A percentile compares a stretch with the other conserved stretches of the same genome.
phyloP scores from a whole-genome alignment of 2,888 invertebrate species.

The Eupithecia vulgata region DNA sequence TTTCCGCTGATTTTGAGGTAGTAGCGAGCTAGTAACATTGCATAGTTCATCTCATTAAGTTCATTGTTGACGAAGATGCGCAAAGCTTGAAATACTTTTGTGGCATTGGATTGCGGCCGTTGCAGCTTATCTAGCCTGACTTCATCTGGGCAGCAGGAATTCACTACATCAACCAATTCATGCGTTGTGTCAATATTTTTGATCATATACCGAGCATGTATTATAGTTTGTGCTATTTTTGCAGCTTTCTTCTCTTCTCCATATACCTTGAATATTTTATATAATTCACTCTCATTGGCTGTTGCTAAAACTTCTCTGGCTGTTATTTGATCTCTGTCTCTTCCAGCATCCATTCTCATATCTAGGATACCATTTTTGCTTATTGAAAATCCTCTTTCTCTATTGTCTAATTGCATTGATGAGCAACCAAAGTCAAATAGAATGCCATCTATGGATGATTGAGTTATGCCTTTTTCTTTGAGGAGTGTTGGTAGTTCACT shows the following conservation, averaged over 20 bases:
- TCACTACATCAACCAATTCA: conserved; percentile 91
- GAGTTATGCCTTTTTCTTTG: conserved; percentile 80
- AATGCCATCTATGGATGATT: conserved; percentile 91
- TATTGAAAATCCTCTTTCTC: conserved; percentile 93
- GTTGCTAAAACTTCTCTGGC: conserved; percentile 94
- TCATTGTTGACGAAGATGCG: conserved; percentile 98
- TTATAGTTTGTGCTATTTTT: conserved; percentile 93
- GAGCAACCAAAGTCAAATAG: conserved; percentile 97
- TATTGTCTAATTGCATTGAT: conserved; percentile 96
- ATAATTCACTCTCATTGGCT: conserved; percentile 90
- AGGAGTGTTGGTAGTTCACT: conserved; percentile 92
- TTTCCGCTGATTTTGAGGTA: conserved; percentile 91
- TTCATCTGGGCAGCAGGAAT: conserved; percentile 84
- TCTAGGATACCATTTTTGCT: conserved; percentile 94
- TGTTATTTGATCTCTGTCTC: conserved; percentile 88
- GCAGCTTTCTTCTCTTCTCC: conserved; percentile 95
- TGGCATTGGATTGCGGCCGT: conserved; percentile 91
- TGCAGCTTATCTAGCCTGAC: conserved; percentile 88
- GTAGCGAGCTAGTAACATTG: conserved; percentile 89
- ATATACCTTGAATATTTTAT: conserved; percentile 93
- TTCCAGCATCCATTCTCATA: conserved; percentile 96
- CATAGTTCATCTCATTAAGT: conserved; percentile 96
- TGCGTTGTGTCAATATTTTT: conserved; percentile 91
- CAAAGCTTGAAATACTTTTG: conserved; percentile 96
- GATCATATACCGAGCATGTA: conserved; percentile 91